These are phyloP conservation scores for Oryzaephilus surinamensis DNA, from an alignment of 1,140 invertebrate species.

Conservation along the genomic window DNA sequence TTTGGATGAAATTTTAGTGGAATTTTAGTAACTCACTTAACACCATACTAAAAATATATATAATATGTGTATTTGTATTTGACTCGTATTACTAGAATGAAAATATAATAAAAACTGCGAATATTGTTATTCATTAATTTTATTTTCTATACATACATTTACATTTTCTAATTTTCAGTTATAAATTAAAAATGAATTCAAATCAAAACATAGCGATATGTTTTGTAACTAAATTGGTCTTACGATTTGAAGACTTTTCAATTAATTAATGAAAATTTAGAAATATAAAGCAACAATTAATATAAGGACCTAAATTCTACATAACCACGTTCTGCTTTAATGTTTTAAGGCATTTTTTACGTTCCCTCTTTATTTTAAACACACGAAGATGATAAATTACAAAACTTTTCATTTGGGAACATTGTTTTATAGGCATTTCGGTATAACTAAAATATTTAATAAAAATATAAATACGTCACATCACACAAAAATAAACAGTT, in stretches of 20 bases:
- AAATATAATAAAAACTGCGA: not conserved
- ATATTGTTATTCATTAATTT: conserved; percentile 1
- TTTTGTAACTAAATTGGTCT: too few relatives aligned
- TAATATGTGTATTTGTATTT: too few relatives aligned
- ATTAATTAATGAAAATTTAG: conserved; percentile 1
- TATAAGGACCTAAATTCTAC: conserved; percentile 4
- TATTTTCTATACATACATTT: conserved; percentile 9
- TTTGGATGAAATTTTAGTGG: conserved; percentile 61
- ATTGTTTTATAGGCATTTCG: conserved; percentile 8
- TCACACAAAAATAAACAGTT: conserved; percentile 8
- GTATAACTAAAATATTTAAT: conserved; percentile 9
- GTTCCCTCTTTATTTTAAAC: conserved; percentile 1
- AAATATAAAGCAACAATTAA: conserved; percentile 9
- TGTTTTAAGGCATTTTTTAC: conserved; percentile 10
- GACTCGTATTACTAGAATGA: too few relatives aligned
- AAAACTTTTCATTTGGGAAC: conserved; percentile 6
- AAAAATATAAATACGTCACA: conserved; percentile 10
- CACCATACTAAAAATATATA: too few relatives aligned
- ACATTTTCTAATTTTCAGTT: too few relatives aligned
- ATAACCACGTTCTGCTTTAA: conserved; percentile 7
- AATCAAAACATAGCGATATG: too few relatives aligned
- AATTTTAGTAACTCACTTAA: conserved; percentile 34
- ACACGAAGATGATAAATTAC: conserved; percentile 4
- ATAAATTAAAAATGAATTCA: too few relatives aligned
- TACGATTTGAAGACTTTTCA: too few relatives aligned